phyloP scores from a whole-genome alignment of 2,888 invertebrate species.

The Pseudoips prasinana region DNA sequence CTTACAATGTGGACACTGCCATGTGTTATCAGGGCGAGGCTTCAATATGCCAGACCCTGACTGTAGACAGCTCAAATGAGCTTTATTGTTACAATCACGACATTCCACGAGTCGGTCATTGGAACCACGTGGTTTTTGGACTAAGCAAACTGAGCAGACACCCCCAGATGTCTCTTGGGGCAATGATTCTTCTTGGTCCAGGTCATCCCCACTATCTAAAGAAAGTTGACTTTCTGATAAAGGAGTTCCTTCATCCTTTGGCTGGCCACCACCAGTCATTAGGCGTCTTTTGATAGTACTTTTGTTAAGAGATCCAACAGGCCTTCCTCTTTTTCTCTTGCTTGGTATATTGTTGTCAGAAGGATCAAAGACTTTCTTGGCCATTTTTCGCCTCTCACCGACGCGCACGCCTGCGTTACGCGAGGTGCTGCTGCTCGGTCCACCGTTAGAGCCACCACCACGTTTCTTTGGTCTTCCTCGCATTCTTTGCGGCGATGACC shows the following conservation, averaged over 20 bases:
- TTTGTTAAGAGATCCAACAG: slow-evolving; percentile 84
- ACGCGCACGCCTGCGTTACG: slow-evolving; percentile 74
- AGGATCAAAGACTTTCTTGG: slow-evolving; percentile 93
- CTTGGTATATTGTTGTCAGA: slow-evolving; percentile 90
- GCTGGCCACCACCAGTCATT: slow-evolving; percentile 51
- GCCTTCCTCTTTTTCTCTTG: slow-evolving; percentile 86
- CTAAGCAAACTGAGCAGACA: slow-evolving; percentile 84
- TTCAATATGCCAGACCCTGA: slow-evolving; percentile 85
- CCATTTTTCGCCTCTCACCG: slow-evolving; percentile 86
- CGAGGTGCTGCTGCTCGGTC: slow-evolving; percentile 46
- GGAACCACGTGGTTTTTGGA: slow-evolving; percentile 81
- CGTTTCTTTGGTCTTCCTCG: slow-evolving; percentile 72
- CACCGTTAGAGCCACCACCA: slow-evolving; percentile 50
- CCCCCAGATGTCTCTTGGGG: slow-evolving; percentile 77
- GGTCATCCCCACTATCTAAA: slow-evolving; percentile 69
- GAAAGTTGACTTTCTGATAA: slow-evolving; percentile 66
- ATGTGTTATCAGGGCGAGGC: slow-evolving; percentile 85
- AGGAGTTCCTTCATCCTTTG: slow-evolving; percentile 58
- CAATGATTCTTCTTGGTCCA: slow-evolving; percentile 64
- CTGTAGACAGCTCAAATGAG: slow-evolving; percentile 86
- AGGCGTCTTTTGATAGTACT: slow-evolving; percentile 78
- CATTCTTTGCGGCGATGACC: slow-evolving; percentile 73
- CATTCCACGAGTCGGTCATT: slow-evolving; percentile 86
- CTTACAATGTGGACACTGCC: slow-evolving; percentile 96
- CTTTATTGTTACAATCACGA: slow-evolving; percentile 88